Base-by-base conservation (phyloP, 2,888 invertebrate genomes). In the Nemoura dubitans region DNA sequence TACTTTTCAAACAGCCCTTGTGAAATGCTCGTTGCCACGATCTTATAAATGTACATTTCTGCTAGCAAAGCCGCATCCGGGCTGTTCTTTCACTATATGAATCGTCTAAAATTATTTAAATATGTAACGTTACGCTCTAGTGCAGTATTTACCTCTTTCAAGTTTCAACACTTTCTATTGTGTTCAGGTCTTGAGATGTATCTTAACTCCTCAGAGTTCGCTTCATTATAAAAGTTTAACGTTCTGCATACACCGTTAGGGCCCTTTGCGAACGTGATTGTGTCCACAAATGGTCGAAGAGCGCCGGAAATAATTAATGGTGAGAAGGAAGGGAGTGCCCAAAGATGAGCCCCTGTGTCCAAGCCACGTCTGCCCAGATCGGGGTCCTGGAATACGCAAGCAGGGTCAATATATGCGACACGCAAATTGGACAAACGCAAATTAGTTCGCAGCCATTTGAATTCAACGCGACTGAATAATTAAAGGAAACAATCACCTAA, bases 401-500 rank as follows among this genome's bases (percentile, higher is more conserved):
- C 28, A 84, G 84, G 59, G 28, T 26, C 28, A 26, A 59, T 59
- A 59, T 59, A 59, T 59, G n/a, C 59, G 84, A 29, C 29, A 59
- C 76, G 59, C 84, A 84, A 84, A 84, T 81, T 84, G 84, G 84
- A 84, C 76, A 76, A 84, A 84, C 84, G 84, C 76, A 59, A 84
- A 84, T 84, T 84, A 84, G 84, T 76, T 84, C 59, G 59, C 59
- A 59, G 43, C 28, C 76, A 84, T 76, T 84, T 28, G 81, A 84
- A 28, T 84, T 76, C 59, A 84, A 59, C 28, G 59, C 59, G 59
- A 84, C 59, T 84, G 84, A 84, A 84, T 84, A 76, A 84, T 84
- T 84, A 84, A 84, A 76, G 84, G 43, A 84, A 84, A 84, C 84
- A 84, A 84, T 84, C 84, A 84, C 84, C 84, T 84, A 29, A 84